Base-by-base conservation (phyloP, 2,113 vertebrate genomes). In the Bubalus kerabau region DNA sequence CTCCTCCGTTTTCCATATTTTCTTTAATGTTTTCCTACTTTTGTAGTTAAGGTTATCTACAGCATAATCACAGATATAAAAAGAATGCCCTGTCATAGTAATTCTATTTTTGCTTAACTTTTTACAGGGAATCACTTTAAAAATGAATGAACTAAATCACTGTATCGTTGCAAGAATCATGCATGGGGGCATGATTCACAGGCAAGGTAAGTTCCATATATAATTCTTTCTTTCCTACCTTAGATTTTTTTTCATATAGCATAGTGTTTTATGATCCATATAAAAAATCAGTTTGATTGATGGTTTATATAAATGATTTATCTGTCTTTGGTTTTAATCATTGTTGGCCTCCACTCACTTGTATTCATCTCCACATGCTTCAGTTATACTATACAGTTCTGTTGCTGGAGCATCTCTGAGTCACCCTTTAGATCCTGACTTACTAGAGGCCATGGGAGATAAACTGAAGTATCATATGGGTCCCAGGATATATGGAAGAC, bases 111-210 rank as follows among this genome's bases (percentile, higher is more conserved):
- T 71, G 46, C 67, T 91, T 96, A 96, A n/a, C 83, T 98, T 98
- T 97, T 92, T 97, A 85, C 97, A 99, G 99, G 99, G 99, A 97
- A 99, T 99, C 98, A 99, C 99, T 89, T 99, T 99, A 99, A 99
- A 99, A 99, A 99, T 99, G 99, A 99, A 99, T 97, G 99, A 99
- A 87, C 98, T 99, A 91, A 99, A 99, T 98, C 99, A 99, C 95
- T 99, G 99, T 98, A 99, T 99, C 96, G 99, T 99, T 93, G 99
- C 99, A 57, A 99, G 99, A 98, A 99, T 99, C 98, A 99, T 99
- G 99, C 99, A 99, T 0, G 99, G 99, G 62, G 99, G 99, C 98
- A 99, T 99, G 99, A 99, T 99, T 98, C 99, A 99, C 98, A 99
- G 99, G 98, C 99, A 99, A 99, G 99, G 99, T 99, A 99, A 98